phyloP scores from a whole-genome alignment of 1,140 invertebrate species.

The Tetragonula clypearis region DNA sequence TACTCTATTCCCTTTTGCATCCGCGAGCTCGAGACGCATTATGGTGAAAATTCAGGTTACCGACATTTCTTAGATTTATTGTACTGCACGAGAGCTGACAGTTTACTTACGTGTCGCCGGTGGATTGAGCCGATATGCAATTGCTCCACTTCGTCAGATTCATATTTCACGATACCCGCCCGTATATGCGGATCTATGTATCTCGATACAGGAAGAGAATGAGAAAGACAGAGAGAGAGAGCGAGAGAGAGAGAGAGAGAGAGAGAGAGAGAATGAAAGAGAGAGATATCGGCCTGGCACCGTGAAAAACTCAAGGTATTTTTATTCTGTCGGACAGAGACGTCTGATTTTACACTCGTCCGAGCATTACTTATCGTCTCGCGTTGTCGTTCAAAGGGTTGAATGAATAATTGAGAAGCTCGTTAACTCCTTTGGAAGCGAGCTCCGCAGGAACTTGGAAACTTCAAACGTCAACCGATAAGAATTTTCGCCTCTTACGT shows the following conservation, averaged over 20 bases:
- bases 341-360: neutral
- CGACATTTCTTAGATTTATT: constrained; percentile 64
- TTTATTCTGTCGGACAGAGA: neutral
- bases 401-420: constrained; percentile 7
- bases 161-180: constrained; percentile 49
- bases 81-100: constrained; percentile 56
- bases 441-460: neutral
- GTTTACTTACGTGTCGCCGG: constrained; percentile 60
- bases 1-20: constrained; percentile 24
- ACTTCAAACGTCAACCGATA: constrained; percentile 8
- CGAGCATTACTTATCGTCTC: neutral
- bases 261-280: no score
- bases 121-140: constrained; percentile 51
- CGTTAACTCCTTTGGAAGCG: neutral
- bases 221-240: no score
- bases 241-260: no score
- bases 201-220: neutral
- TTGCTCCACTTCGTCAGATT: constrained; percentile 36
- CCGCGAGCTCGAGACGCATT: constrained; percentile 34
- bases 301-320: neutral
- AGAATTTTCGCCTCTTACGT: constrained; percentile 4
- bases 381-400: neutral
- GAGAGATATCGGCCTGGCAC: neutral
- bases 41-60: constrained; percentile 54
- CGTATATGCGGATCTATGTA: constrained; percentile 3